Conservation (phyloP, 2,888 invertebrate genomes). For the Phengaris arion region DNA sequence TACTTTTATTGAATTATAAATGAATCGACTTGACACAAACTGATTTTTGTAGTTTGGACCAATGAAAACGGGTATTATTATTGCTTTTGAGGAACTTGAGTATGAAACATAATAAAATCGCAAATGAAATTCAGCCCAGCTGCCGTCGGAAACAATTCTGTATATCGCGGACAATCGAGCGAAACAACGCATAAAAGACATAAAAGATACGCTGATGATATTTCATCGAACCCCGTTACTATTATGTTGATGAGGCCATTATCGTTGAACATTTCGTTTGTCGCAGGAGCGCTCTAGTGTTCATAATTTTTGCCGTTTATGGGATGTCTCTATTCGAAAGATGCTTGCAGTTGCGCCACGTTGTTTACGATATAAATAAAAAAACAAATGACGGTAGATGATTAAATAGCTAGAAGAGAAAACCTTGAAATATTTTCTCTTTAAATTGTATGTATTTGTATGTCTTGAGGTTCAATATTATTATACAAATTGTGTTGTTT, state of each 20-base stretch:
- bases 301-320: slow-evolving; percentile 29
- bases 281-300: slow-evolving; percentile 34
- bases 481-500: not conserved
- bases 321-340: slow-evolving; percentile 17
- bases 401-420: not conserved
- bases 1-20: too few relatives aligned
- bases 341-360: not conserved
- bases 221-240: slow-evolving; percentile 35
- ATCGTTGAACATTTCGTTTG: slow-evolving; percentile 48
- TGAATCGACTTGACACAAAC: too few relatives aligned
- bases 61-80: too few relatives aligned
- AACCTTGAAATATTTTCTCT: not conserved
- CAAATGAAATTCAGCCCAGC: slow-evolving; percentile 24
- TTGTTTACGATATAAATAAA: not conserved
- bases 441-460: too few relatives aligned
- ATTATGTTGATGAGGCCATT: slow-evolving; percentile 52
- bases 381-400: not conserved
- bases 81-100: not conserved
- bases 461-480: too few relatives aligned
- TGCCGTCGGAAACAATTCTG: slow-evolving; percentile 28
- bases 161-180: slow-evolving; percentile 32
- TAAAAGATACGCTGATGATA: slow-evolving; percentile 34
- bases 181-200: slow-evolving; percentile 34
- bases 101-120: slow-evolving; percentile 2
- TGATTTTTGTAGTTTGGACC: too few relatives aligned